Percentiles rank a stretch among this genome's conserved stretches.
Evolutionary conservation across 2,113 vertebrate species (phyloP).

Genomic region (Brienomyrus longianalis): DNA sequence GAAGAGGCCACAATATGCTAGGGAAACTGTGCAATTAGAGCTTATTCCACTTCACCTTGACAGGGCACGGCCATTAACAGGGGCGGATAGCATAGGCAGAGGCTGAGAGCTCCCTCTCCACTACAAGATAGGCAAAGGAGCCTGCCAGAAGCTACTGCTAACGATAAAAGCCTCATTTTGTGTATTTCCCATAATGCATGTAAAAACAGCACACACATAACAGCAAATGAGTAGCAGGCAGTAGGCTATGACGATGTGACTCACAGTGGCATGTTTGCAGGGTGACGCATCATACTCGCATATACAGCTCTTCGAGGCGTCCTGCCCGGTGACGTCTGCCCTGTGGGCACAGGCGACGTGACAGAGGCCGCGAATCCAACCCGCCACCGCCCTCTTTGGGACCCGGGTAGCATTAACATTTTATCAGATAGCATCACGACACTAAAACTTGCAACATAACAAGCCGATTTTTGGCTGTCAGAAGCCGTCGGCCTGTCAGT

Average conservation of each 20-base stretch:
- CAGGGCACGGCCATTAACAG: background rate
- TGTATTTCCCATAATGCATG: background rate
- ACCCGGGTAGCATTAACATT: background rate
- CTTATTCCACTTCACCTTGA: background rate
- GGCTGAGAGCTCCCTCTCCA: background rate
- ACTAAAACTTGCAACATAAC: background rate
- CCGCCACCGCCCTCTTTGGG: background rate
- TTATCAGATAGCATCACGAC: background rate
- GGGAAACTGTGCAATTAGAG: slow-evolving; percentile 77
- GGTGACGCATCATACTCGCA: background rate
- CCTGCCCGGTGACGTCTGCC: background rate
- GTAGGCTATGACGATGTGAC: background rate
- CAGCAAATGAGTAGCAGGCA: background rate
- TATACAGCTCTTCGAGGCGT: background rate
- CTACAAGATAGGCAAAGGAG: background rate
- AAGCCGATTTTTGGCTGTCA: background rate
- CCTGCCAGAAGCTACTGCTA: background rate
- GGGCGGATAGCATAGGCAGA: background rate
- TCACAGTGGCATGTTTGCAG: background rate
- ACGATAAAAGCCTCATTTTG: background rate
- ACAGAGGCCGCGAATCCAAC: background rate
- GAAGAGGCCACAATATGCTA: slow-evolving; percentile 71
- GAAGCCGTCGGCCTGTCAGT: background rate
- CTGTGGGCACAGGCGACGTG: background rate
- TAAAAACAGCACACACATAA: background rate